Base-by-base conservation (phyloP, 2,888 invertebrate genomes). In the Heliconius erato region DNA sequence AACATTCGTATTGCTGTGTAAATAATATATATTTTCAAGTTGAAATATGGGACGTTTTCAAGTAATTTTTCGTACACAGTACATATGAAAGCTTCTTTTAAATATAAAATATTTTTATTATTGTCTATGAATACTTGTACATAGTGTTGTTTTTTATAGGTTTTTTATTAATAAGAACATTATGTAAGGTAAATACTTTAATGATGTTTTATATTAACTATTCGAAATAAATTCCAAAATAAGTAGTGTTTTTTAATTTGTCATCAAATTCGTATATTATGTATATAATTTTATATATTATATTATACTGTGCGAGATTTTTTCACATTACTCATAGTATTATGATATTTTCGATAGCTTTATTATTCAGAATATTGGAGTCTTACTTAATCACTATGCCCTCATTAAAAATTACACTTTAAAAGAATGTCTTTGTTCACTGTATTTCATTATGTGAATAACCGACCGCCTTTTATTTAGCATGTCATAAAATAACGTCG, bases 1-100 rank as follows among this genome's bases (percentile, higher is more conserved):
- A 83, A 82, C 49, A 67, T 67, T 54, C 69, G 67, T 59, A 76
- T 77, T 79, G 49, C 81, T 77, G 74, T 76, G 26, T 74, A n/a
- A 26, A 83, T 83, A 79, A 76, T 76, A 63, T 32, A 74, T 76
- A n/a, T 26, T 78, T 67, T 67, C 44, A 67, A 67, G 49, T 78
- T 49, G 67, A 78, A 67, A 67, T 28, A 67, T 67, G 67, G 11
- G 19, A 44, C 12, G 23, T 63, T 59, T 32, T 59, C 26, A 26
- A 72, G 26, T 49, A 19, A 44, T 28, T 49, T 72, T 72, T 28
- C 26, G 26, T 49, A n/a, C n/a, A n/a, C n/a, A 26, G 14, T 44
- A 44, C 14, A 72, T 72, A 72, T 72, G 5, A 44, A 44, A 72
- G 26, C 44, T 44, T 40, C 16, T 40, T 26, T 44, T 44, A 44